A percentile compares a stretch with the other conserved stretches of the same genome.
These are phyloP conservation scores for Nephrocerus scutellatus DNA, from an alignment of 2,888 invertebrate genomes.

Conservation along the genomic window DNA sequence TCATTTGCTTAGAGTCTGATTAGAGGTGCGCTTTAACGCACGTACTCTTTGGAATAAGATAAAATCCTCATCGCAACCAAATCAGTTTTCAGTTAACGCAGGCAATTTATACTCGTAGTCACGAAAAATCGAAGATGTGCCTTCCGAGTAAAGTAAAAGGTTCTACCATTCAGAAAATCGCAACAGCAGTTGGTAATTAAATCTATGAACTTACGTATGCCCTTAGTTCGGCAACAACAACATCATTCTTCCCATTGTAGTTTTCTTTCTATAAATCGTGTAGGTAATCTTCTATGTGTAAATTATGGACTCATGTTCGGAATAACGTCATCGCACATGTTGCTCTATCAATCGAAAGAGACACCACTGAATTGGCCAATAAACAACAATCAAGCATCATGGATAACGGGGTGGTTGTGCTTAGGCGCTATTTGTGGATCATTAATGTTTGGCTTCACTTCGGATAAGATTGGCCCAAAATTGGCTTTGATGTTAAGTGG, in stretches of 20 bases:
- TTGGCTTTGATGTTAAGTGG: constrained; percentile 33
- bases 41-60: too few relatives aligned
- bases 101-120: too few relatives aligned
- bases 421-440: constrained; percentile 36
- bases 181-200: constrained; percentile 31
- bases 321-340: constrained; percentile 36
- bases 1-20: too few relatives aligned
- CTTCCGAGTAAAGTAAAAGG: constrained; percentile 30
- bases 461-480: constrained; percentile 35
- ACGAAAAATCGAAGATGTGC: too few relatives aligned
- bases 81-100: too few relatives aligned
- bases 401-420: constrained; percentile 35
- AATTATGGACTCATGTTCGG: constrained; percentile 42
- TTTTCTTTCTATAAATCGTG: constrained; percentile 1
- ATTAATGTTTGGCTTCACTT: constrained; percentile 32
- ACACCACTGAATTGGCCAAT: constrained; percentile 33
- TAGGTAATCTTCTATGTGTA: constrained; percentile 37
- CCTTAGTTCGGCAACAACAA: neutral
- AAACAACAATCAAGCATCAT: constrained; percentile 29
- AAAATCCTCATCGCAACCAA: too few relatives aligned
- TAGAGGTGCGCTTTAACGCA: too few relatives aligned
- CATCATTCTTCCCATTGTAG: constrained; percentile 4
- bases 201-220: neutral
- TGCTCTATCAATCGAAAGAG: constrained; percentile 31
- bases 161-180: constrained; percentile 28